Percentiles rank a stretch among this genome's conserved stretches.
These are phyloP conservation scores for Capitulum mitella DNA, from an alignment of 2,888 invertebrate genomes.

Conservation along the genomic window DNA sequence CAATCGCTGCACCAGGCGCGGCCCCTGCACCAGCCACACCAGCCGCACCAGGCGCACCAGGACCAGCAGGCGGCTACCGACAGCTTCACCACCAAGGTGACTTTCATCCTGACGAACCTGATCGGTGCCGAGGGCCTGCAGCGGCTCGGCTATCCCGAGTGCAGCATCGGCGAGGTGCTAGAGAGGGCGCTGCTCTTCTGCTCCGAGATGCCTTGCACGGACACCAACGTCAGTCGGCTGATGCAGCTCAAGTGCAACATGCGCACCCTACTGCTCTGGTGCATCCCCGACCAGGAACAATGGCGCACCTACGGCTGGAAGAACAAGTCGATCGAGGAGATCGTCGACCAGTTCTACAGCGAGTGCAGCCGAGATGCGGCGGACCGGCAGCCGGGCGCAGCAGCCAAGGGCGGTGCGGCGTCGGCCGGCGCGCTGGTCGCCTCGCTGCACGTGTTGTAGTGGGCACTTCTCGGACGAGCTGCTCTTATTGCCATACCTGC, in stretches of 20 bases:
- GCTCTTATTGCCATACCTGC: background rate
- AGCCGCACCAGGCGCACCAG: constrained; percentile 29
- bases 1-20: background rate
- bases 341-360: constrained; percentile 33
- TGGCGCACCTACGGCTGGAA: constrained; percentile 35
- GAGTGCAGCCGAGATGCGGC: background rate
- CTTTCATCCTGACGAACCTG: constrained; percentile 32
- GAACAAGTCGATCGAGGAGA: constrained; percentile 36
- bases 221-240: constrained; percentile 33
- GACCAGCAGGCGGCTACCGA: constrained; percentile 28
- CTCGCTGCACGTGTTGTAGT: background rate
- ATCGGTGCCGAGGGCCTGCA: constrained; percentile 32
- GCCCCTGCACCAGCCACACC: constrained; percentile 27
- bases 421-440: too few species aligned
- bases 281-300: constrained; percentile 35
- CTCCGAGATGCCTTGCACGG: constrained; percentile 34
- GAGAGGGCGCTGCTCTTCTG: constrained; percentile 32
- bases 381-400: background rate
- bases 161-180: constrained; percentile 33
- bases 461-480: background rate
- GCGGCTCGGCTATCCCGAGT: constrained; percentile 32
- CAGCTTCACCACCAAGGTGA: constrained; percentile 31
- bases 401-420: background rate
- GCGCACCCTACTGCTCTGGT: constrained; percentile 34
- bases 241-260: constrained; percentile 36